Conservation (phyloP, 2,888 invertebrate genomes). For the Rugalucina vietnamica region DNA sequence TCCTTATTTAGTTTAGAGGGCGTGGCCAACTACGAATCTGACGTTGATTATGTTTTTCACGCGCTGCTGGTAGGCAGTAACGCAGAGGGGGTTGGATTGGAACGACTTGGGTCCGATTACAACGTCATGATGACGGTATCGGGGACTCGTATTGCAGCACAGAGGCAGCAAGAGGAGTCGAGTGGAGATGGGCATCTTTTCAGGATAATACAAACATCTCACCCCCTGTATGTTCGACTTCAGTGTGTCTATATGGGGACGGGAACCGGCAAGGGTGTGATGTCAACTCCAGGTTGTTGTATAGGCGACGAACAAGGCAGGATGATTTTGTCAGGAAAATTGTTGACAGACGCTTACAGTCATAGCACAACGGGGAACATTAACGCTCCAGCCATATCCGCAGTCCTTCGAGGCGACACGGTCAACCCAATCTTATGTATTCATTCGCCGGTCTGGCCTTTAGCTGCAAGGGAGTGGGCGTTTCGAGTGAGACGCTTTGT, state of each 20-base stretch:
- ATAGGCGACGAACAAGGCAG: constrained; percentile 59
- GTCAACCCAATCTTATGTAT: constrained; percentile 54
- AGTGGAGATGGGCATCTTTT: constrained; percentile 47
- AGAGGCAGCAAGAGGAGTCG: constrained; percentile 37
- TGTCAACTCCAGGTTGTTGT: constrained; percentile 55
- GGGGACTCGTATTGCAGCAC: constrained; percentile 57
- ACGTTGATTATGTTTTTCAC: constrained; percentile 59
- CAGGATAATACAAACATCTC: constrained; percentile 59
- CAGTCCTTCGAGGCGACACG: constrained; percentile 34
- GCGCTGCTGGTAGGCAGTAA: constrained; percentile 51
- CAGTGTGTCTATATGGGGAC: constrained; percentile 59
- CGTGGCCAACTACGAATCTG: constrained; percentile 58
- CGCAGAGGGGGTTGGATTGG: constrained; percentile 54
- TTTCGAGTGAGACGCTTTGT: constrained; percentile 53
- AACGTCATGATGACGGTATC: constrained; percentile 62
- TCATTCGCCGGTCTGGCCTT: constrained; percentile 60
- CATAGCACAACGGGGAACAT: constrained; percentile 43
- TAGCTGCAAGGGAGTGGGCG: constrained; percentile 62
- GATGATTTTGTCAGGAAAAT: constrained; percentile 60
- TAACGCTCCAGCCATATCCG: constrained; percentile 49
- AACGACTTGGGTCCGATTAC: constrained; percentile 53
- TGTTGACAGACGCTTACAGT: constrained; percentile 58
- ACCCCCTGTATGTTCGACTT: constrained; percentile 53
- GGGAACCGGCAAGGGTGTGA: constrained; percentile 45
- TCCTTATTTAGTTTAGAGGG: constrained; percentile 59